Evolutionary conservation across 2,797 vertebrate genomes (phyloP).

Genomic region (Muscicapa striata): DNA sequence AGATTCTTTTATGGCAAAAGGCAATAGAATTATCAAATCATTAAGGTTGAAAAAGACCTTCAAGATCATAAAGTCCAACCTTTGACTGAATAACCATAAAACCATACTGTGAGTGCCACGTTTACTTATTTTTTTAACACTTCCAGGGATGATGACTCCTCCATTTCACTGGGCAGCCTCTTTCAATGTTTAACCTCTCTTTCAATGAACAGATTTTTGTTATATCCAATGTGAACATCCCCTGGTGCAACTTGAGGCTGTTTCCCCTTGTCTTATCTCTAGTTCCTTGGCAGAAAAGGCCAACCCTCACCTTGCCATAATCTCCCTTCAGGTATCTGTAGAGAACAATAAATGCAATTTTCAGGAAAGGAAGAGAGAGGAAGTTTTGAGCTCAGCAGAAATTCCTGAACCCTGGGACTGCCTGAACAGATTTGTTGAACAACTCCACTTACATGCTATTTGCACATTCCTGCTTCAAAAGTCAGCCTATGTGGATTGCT

Average conservation of each 20-base stretch:
- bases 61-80: neutral
- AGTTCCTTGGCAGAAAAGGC: neutral
- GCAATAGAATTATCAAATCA: neutral
- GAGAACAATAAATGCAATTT: neutral
- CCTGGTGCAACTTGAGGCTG: neutral
- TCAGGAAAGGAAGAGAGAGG: neutral
- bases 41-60: neutral
- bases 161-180: neutral
- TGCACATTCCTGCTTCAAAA: conserved; percentile 21
- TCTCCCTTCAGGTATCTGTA: neutral
- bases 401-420: neutral
- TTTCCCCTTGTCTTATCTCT: neutral
- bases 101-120: fast-evolving
- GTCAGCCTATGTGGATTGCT: neutral
- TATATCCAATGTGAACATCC: neutral
- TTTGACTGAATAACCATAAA: neutral
- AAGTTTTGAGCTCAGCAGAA: neutral
- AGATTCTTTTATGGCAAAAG: neutral
- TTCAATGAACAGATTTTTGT: neutral
- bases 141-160: neutral
- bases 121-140: neutral
- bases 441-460: neutral
- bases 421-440: neutral
- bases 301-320: neutral
- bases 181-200: neutral